phyloP scores from a whole-genome alignment of 2,888 invertebrate species.

The Apodemia hepburni region DNA sequence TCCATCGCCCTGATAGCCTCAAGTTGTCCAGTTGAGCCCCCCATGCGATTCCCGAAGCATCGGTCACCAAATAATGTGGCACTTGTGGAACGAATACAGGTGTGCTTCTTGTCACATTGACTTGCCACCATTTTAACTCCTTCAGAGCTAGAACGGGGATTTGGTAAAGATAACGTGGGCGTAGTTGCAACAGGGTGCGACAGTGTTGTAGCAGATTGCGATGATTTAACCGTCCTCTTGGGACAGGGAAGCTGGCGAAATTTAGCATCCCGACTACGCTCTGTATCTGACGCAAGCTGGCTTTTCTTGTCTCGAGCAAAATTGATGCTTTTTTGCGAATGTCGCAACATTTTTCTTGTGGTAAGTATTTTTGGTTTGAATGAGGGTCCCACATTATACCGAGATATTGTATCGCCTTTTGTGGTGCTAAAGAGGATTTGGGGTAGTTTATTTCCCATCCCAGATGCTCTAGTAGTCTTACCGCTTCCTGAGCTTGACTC shows the following conservation, averaged over 20 bases:
- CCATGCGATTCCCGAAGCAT: slow-evolving; percentile 29
- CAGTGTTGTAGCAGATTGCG: slow-evolving; percentile 24
- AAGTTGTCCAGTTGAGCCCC: slow-evolving; percentile 29
- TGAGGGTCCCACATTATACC: slow-evolving; percentile 24
- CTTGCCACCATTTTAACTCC: slow-evolving; percentile 5
- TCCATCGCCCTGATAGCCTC: slow-evolving; percentile 23
- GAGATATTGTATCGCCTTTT: slow-evolving; percentile 16
- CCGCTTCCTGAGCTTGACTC: not conserved
- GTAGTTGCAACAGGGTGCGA: not conserved
- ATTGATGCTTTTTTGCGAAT: not conserved
- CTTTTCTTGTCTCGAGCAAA: slow-evolving; percentile 15
- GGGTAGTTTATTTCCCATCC: slow-evolving; percentile 29
- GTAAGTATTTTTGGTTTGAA: slow-evolving; percentile 26
- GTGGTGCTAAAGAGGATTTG: slow-evolving; percentile 29
- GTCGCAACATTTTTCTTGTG: slow-evolving; percentile 22
- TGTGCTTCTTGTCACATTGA: not conserved
- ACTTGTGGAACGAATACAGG: not conserved
- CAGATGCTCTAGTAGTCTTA: slow-evolving; percentile 15
- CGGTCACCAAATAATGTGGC: slow-evolving; percentile 24
- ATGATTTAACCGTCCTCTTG: slow-evolving; percentile 32
- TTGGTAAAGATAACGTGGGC: not conserved
- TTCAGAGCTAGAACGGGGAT: not conserved
- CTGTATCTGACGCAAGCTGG: slow-evolving; percentile 27
- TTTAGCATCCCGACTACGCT: slow-evolving; percentile 33
- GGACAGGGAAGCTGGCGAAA: slow-evolving; percentile 34